Conservation (phyloP, 2,888 invertebrate genomes). For the Spicauda simplicius region DNA sequence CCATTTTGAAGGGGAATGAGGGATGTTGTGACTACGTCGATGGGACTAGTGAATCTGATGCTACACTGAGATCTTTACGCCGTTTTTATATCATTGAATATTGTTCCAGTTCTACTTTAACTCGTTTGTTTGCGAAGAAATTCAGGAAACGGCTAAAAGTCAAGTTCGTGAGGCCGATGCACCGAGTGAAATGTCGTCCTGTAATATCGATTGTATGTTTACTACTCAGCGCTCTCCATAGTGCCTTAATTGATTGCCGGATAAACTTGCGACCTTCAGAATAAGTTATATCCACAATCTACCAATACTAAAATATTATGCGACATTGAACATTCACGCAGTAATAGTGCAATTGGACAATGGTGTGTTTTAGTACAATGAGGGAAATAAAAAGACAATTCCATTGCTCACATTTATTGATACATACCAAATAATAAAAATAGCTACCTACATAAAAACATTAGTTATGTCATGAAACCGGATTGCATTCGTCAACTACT, state of each 20-base stretch:
- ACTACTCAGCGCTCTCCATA: slow-evolving; percentile 31
- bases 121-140: slow-evolving; percentile 62
- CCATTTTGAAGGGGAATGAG: slow-evolving; percentile 58
- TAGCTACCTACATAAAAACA: slow-evolving; percentile 42
- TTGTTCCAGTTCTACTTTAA: slow-evolving; percentile 63
- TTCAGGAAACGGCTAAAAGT: slow-evolving; percentile 78
- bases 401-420: slow-evolving; percentile 53
- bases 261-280: slow-evolving; percentile 24
- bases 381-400: slow-evolving; percentile 41
- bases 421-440: slow-evolving; percentile 45
- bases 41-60: slow-evolving; percentile 63
- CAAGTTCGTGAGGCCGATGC: slow-evolving; percentile 71
- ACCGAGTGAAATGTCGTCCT: slow-evolving; percentile 55
- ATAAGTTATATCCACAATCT: slow-evolving; percentile 25
- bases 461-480: slow-evolving; percentile 49
- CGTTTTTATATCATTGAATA: slow-evolving; percentile 63
- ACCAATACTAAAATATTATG: slow-evolving; percentile 6
- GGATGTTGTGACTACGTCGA: slow-evolving; percentile 67
- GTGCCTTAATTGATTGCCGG: slow-evolving; percentile 26
- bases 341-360: slow-evolving; percentile 1
- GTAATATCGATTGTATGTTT: slow-evolving; percentile 40
- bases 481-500: slow-evolving; percentile 48
- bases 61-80: slow-evolving; percentile 39
- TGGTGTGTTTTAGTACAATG: slow-evolving; percentile 4
- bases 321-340: slow-evolving; percentile 2